These are phyloP conservation scores for Mongoloraphidia duomilia DNA, from an alignment of 2,888 invertebrate species.

Conservation along the genomic window DNA sequence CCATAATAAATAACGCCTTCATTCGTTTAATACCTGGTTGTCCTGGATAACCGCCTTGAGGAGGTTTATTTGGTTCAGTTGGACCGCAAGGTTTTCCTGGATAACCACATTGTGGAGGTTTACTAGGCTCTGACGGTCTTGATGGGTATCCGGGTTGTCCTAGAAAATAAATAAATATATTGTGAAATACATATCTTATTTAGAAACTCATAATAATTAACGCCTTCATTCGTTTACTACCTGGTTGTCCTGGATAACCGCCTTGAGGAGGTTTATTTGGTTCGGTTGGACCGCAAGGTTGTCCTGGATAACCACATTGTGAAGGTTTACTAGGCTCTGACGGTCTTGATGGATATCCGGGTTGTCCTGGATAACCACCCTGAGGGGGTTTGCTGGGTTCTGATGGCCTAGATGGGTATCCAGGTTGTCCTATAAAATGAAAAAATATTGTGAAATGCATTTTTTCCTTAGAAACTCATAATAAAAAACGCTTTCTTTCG, in stretches of 20 bases:
- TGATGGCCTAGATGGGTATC: too few species aligned
- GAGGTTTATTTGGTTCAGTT: slow-evolving; percentile 14
- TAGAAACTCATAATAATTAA: neutral
- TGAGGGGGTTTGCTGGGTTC: too few species aligned
- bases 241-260: slow-evolving; percentile 15
- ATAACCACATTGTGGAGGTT: slow-evolving; percentile 15
- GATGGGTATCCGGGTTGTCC: slow-evolving; percentile 12
- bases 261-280: slow-evolving; percentile 15
- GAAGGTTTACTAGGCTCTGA: slow-evolving; percentile 6
- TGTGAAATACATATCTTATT: neutral
- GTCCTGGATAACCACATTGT: slow-evolving; percentile 10
- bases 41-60: slow-evolving; percentile 11
- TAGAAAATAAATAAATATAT: neutral
- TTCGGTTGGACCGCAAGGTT: slow-evolving; percentile 14
- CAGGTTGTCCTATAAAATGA: too few species aligned
- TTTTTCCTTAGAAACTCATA: too few species aligned
- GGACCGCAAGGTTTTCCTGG: slow-evolving; percentile 18
- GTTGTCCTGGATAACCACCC: too few species aligned
- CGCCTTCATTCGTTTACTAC: slow-evolving; percentile 14
- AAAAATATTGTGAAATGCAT: too few species aligned
- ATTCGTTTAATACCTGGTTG: too few species aligned
- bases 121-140: slow-evolving; percentile 11
- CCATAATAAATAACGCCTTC: neutral
- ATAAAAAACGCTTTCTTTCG: too few species aligned
- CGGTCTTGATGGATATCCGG: slow-evolving; percentile 30